A percentile compares a stretch with the other conserved stretches of the same genome.
Evolutionary conservation across 2,113 vertebrate species (phyloP).

Genomic region (Charadrius vociferus): DNA sequence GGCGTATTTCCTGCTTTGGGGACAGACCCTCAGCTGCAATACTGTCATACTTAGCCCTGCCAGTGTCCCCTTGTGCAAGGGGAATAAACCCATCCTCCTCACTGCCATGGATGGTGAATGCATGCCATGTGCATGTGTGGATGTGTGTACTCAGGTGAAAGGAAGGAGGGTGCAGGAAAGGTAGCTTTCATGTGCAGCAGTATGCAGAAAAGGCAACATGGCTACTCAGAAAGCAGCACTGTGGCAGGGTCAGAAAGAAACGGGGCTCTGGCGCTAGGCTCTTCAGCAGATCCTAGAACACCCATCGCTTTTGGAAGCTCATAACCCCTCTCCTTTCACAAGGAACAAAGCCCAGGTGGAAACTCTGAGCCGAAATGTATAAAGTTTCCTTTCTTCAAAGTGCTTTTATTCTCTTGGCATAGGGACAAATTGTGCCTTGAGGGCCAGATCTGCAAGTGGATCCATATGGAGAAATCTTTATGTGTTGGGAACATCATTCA

Average conservation of each 20-base stretch:
- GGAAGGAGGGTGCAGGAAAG: neutral
- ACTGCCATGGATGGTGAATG: accelerated
- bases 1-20: neutral
- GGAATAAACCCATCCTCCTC: neutral
- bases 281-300: neutral
- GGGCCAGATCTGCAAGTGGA: conserved; percentile 60
- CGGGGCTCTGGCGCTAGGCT: neutral
- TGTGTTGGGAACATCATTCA: conserved; percentile 63
- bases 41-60: neutral
- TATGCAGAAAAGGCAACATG: neutral
- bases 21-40: neutral
- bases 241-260: neutral
- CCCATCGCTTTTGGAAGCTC: conserved; percentile 24
- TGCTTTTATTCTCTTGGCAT: conserved; percentile 62
- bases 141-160: accelerated
- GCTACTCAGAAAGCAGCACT: neutral
- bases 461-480: conserved; percentile 68
- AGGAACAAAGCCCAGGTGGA: conserved; percentile 58
- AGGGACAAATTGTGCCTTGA: conserved; percentile 62
- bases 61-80: accelerated
- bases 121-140: accelerated
- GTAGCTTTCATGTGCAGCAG: neutral
- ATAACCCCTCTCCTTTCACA: neutral
- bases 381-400: conserved; percentile 67
- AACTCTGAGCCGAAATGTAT: conserved; percentile 25